Base-by-base conservation (phyloP, 1,140 invertebrate genomes). In the Hyposmocoma kahamanoa region DNA sequence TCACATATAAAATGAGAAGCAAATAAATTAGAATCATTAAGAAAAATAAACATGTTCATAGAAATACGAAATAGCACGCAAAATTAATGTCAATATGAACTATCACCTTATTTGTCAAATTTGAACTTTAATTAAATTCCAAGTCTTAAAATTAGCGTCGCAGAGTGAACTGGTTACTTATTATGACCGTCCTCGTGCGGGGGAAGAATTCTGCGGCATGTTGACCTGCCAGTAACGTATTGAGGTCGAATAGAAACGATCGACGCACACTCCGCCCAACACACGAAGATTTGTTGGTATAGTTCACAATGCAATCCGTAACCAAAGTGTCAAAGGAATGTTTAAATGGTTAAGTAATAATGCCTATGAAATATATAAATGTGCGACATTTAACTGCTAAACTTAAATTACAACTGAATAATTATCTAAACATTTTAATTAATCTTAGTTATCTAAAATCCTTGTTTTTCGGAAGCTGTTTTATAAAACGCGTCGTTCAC, bases 371-470 rank as follows among this genome's bases (percentile, higher is more conserved):
- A 72, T 71, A 80, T 67, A 70, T 66, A 65, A 72, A 82, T 83
- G 79, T 85, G 79, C 76, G 76, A 81, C 59, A 69, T 79, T 81
- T 82, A 76, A 65, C 71, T 76, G 79, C 81, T 83, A 85, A 79
- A 79, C 83, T 85, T 83, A 84, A 84, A 74, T 81, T 75, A 85
- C 68, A 80, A 83, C 77, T 79, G 81, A 84, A 84, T 78, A 80
- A 69, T 78, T 72, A 82, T 75, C 76, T 82, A 79, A 80, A 75
- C 65, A 64, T 50, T 67, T 81, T 77, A 75, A 80, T 77, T 77
- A 80, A 72, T 62, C 76, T 83, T 81, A 84, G 43, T 78, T 72
- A 81, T 67, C 70, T 81, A 80, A 64, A 78, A 79, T 76, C 67
- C 74, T 73, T 76, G 74, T 81, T 72, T 75, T 61, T 75, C 70